Percentiles rank a stretch among this genome's conserved stretches.
These are phyloP conservation scores for Tyrannus savana DNA, from an alignment of 2,113 vertebrate species.

Conservation along the genomic window DNA sequence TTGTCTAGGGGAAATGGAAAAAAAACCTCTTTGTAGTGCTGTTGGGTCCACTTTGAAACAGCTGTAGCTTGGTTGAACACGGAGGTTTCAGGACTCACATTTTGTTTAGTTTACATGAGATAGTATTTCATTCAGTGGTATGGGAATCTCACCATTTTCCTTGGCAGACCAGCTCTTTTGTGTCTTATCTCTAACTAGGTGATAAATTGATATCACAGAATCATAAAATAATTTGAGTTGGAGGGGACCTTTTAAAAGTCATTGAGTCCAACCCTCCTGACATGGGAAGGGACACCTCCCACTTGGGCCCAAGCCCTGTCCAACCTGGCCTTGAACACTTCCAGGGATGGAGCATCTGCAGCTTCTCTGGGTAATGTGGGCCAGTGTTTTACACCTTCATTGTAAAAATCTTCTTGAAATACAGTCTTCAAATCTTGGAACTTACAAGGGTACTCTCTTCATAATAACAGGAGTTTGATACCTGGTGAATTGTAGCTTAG, in stretches of 20 bases:
- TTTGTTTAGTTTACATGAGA: not conserved
- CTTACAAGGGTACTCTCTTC: not conserved
- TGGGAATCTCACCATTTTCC: not conserved
- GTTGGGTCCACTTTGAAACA: not conserved
- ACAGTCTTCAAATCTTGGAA: not conserved
- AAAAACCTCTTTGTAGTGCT: not conserved
- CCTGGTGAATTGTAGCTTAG: not conserved
- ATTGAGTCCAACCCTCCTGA: not conserved
- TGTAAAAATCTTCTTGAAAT: not conserved
- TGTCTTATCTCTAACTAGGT: not conserved
- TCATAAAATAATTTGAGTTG: not conserved
- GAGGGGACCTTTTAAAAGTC: not conserved
- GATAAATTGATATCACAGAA: not conserved
- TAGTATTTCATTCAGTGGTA: not conserved
- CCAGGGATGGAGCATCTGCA: not conserved
- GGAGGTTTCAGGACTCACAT: not conserved
- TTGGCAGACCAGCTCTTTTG: not conserved
- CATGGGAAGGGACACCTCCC: not conserved
- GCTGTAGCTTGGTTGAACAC: not conserved
- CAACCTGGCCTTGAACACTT: not conserved
- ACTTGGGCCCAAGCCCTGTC: not conserved
- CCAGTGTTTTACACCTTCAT: not conserved
- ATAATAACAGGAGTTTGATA: not conserved
- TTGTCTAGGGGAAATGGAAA: not conserved
- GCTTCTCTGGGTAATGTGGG: not conserved